Conservation (phyloP, 2,113 vertebrate genomes). For the Trematomus loennbergii region DNA sequence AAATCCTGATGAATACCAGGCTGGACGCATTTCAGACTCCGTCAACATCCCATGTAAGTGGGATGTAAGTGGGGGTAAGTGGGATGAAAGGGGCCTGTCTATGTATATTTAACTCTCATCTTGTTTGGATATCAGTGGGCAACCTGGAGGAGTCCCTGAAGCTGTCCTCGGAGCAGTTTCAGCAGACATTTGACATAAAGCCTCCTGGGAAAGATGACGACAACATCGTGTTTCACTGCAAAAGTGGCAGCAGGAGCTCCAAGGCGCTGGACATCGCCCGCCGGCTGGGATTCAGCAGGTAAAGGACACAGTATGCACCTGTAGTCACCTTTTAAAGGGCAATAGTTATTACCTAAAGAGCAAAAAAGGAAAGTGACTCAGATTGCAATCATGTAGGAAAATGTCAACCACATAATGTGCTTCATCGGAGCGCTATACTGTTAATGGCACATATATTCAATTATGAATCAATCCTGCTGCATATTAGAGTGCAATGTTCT, state of each 20-base stretch:
- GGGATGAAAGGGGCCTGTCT: not conserved
- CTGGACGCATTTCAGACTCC: constrained; percentile 75
- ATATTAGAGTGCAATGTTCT: constrained; percentile 1
- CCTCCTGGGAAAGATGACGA: constrained; percentile 78
- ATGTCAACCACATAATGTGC: not conserved
- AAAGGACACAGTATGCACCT: constrained; percentile 5
- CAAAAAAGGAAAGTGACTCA: not conserved
- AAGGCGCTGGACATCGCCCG: constrained; percentile 78
- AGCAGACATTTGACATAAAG: constrained; percentile 72
- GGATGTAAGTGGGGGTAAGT: too few species aligned
- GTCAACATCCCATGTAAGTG: constrained; percentile 81
- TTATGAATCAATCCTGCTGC: constrained; percentile 1
- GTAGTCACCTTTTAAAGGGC: not conserved
- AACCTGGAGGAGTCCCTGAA: constrained; percentile 82
- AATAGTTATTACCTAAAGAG: not conserved
- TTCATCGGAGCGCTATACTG: too few species aligned
- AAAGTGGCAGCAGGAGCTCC: constrained; percentile 78
- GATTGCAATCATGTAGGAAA: not conserved
- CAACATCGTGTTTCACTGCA: constrained; percentile 86
- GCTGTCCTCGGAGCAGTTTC: constrained; percentile 80
- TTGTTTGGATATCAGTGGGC: constrained; percentile 68
- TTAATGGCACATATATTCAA: constrained; percentile 1
- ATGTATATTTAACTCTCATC: not conserved
- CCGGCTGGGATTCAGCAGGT: constrained; percentile 81
- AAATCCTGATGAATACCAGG: constrained; percentile 79